These are phyloP conservation scores for Mustela nigripes DNA, from an alignment of 2,113 vertebrate species.

Conservation along the genomic window DNA sequence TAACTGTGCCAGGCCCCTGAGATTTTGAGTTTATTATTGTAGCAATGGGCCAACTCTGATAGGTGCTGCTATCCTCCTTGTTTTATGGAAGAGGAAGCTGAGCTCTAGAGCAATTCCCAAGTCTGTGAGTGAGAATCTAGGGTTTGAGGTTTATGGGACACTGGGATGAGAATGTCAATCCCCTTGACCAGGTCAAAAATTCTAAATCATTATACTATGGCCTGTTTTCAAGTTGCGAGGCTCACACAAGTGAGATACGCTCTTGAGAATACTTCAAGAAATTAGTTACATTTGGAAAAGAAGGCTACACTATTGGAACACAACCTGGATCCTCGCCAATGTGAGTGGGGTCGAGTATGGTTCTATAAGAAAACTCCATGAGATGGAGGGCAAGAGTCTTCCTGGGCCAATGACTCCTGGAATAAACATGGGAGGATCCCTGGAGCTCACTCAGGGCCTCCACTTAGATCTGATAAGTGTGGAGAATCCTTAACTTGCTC, in stretches of 20 bases:
- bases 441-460: too few relatives aligned
- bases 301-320: neutral
- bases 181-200: neutral
- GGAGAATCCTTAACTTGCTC: too few relatives aligned
- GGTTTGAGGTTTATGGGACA: constrained; percentile 26
- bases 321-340: too few relatives aligned
- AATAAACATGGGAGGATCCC: too few relatives aligned
- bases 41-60: neutral
- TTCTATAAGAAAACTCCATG: too few relatives aligned
- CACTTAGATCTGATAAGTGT: too few relatives aligned
- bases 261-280: neutral
- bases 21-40: neutral
- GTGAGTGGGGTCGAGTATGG: too few relatives aligned
- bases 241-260: neutral
- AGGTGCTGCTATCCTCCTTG: neutral
- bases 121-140: neutral
- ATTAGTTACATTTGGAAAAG: constrained; percentile 14
- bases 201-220: neutral
- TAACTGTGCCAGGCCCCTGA: neutral
- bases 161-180: neutral
- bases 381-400: too few relatives aligned
- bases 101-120: neutral
- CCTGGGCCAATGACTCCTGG: too few relatives aligned
- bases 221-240: neutral
- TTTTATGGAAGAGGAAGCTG: constrained; percentile 41